Evolutionary conservation across 2,797 vertebrate species (phyloP).

Genomic region (Thripadectes ignobilis): DNA sequence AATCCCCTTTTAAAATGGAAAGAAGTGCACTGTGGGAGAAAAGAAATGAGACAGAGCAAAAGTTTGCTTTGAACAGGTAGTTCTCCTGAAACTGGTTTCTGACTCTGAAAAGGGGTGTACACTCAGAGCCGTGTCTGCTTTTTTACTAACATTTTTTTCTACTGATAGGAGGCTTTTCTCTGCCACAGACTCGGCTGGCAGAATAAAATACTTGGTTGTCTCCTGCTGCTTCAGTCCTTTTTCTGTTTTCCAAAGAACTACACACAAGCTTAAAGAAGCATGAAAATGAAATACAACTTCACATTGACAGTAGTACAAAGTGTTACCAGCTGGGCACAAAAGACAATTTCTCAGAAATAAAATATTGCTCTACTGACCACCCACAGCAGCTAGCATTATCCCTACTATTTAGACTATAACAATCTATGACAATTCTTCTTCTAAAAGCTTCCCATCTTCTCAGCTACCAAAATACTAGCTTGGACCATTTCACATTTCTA

Average conservation of each 20-base stretch:
- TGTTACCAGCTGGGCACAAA: constrained; percentile 35
- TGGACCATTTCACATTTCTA: not conserved
- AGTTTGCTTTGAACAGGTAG: not conserved
- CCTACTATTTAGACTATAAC: not conserved
- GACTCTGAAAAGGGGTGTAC: not conserved
- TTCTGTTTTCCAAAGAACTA: not conserved
- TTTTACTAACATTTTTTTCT: not conserved
- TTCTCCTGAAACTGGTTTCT: not conserved
- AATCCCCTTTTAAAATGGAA: constrained; percentile 5
- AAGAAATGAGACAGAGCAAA: not conserved
- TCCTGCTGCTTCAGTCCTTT: not conserved
- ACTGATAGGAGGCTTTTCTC: not conserved
- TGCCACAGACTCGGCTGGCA: not conserved
- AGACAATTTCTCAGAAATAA: constrained; percentile 3
- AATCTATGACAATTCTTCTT: not conserved
- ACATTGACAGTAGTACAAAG: not conserved
- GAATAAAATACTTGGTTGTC: constrained; percentile 15
- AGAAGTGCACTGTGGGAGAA: not conserved
- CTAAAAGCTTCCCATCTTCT: not conserved
- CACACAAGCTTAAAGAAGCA: constrained; percentile 10
- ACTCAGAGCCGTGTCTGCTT: not conserved
- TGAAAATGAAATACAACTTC: constrained; percentile 18
- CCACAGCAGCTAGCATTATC: not conserved
- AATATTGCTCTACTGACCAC: not conserved
- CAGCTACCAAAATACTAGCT: not conserved